phyloP scores from a whole-genome alignment of 2,888 invertebrate species.

The Scaptomyza flava region DNA sequence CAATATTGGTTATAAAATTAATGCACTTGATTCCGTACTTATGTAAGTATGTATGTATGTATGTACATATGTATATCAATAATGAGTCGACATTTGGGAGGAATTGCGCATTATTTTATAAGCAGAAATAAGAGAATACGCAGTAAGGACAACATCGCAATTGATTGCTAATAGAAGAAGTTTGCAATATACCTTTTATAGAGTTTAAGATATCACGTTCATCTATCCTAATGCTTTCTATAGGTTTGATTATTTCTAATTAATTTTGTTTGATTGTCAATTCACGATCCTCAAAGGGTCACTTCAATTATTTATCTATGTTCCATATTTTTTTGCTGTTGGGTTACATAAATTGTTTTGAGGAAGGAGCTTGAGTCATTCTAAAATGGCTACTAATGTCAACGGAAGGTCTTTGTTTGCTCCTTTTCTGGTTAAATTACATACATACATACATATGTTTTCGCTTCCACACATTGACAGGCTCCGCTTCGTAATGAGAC shows the following conservation, averaged over 20 bases:
- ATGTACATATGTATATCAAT: background rate
- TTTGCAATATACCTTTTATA: background rate
- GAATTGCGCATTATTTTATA: slow-evolving; percentile 27
- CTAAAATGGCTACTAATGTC: background rate
- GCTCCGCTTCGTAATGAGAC: background rate
- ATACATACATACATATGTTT: too few relatives aligned
- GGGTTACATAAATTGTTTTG: too few relatives aligned
- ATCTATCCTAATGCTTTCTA: too few relatives aligned
- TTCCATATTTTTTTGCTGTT: background rate
- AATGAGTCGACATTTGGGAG: background rate
- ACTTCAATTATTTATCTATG: background rate
- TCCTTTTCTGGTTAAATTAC: background rate
- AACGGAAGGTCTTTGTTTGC: background rate
- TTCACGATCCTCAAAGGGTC: too few relatives aligned
- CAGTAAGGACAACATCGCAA: background rate
- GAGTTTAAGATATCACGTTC: too few relatives aligned
- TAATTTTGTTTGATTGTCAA: too few relatives aligned
- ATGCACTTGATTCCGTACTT: background rate
- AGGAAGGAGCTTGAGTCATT: background rate
- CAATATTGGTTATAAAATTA: background rate
- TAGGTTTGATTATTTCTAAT: too few relatives aligned
- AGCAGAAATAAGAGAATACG: slow-evolving; percentile 11
- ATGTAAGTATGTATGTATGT: too few relatives aligned
- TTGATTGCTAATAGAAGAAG: too few relatives aligned
- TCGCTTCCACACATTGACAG: background rate